Percentiles rank a stretch among this genome's conserved stretches.
Conservation (phyloP, 1,140 invertebrate genomes). For the Samia ricini region DNA sequence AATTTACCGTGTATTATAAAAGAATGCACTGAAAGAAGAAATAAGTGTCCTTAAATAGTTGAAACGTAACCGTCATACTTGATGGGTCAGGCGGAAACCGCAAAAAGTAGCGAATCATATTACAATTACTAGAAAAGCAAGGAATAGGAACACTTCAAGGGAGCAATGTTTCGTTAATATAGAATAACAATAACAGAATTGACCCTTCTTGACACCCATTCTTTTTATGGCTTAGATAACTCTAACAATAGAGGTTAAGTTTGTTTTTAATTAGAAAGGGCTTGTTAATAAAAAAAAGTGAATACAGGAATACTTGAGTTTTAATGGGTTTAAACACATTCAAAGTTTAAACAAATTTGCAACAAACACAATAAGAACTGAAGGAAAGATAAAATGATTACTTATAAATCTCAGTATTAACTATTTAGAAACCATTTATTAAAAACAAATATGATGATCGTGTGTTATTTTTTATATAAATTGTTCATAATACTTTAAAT, state of each 20-base stretch:
- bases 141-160: background rate
- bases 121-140: constrained; percentile 20
- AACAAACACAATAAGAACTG: too few relatives aligned
- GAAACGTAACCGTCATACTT: constrained; percentile 68
- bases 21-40: constrained; percentile 24
- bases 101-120: constrained; percentile 68
- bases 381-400: too few relatives aligned
- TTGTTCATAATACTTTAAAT: too few relatives aligned
- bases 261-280: background rate
- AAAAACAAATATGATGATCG: too few relatives aligned
- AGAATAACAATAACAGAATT: background rate
- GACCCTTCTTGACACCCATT: background rate
- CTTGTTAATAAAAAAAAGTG: background rate
- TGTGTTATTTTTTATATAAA: too few relatives aligned
- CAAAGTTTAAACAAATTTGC: too few relatives aligned
- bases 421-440: too few relatives aligned
- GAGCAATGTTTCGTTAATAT: background rate
- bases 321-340: background rate
- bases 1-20: constrained; percentile 17
- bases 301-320: background rate
- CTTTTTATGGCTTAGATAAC: background rate
- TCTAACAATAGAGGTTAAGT: background rate
- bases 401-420: too few relatives aligned
- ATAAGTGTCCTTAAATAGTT: constrained; percentile 45
- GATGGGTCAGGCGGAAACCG: constrained; percentile 64